Evolutionary conservation across 2,888 invertebrate species (phyloP), one percentile per base, ranked within the genome.

Genomic region (Drosophila helvetica): DNA sequence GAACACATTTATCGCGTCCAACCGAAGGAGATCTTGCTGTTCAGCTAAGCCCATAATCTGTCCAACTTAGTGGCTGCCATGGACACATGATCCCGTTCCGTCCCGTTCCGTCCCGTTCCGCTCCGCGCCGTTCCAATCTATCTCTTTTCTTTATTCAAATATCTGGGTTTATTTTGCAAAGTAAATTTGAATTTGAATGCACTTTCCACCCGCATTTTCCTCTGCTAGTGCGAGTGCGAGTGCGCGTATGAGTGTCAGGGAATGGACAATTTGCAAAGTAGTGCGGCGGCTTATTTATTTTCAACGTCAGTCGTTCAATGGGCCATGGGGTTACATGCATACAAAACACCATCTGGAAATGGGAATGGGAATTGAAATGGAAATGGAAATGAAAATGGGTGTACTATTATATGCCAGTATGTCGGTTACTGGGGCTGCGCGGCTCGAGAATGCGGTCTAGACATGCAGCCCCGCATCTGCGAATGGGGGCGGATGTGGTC

Each of bases 171-270:
- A 38, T 66, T 74, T 64, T 52, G 64, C 59, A 61, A 63, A 54
- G 70, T 68, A 62, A 69, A 82, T 78, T 82, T 75, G 62, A 77
- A 82, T 82, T 82, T 75, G 64, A 75, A 82, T 82, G 77, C 83
- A 75, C 9, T 48, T 45, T 63, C 51, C 38, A 38, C 38, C 38
- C 38, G 38, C 38, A 50, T 48, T 71, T 53, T 42, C 45, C 57
- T 48, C 18, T 53, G 33, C 22, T 7, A 27, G 2, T 8, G 27
- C 27, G 7, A 27, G 7, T 27, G 27, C 27, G 18, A 58, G 52
- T 54, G 53, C 45, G 56, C 45, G 57, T 48, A 51, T 84, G 68
- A 79, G 75, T 80, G 79, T 67, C 78, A 73, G 33, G 71, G 71
- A 81, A 77, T 74, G 62, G 69, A 74, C 78, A 82, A 80, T 84